Evolutionary conservation across 2,113 vertebrate species (phyloP), one percentile per base, ranked within the genome.

Genomic region (Erinaceus europaeus): DNA sequence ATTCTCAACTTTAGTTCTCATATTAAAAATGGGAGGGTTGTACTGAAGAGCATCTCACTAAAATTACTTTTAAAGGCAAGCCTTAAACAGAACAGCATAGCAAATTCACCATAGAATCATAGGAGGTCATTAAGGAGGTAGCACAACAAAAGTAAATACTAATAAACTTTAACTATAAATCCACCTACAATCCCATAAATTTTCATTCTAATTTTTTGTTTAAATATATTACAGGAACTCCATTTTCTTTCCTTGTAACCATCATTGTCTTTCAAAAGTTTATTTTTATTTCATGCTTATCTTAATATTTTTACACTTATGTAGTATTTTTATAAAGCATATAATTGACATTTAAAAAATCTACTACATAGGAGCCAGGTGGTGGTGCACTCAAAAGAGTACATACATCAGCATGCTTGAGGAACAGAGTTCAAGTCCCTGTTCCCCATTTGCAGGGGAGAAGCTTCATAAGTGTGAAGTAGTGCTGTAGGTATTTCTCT

Each of bases 71-170:
- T 55, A 44, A 88, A 78, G 36, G 48, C 29, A 72, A 3, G 3
- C 15, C 50, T 78, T 92, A 74, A 85, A 74, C 32, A 84, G 86
- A 92, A 82, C 4, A 55, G 62, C 40, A 90, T 23, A 74, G 74
- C 83, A 29, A 81, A 15, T 57, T 75, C 20, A 17, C 29, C 36
- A 32, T 50, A 38, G 21, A 92, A 44, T 76, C 23, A 73, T 74
- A 79, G 29, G 6, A 69, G 48, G 42, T 25, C 13, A 18, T 40
- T 36, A 44, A 32, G n/a, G 50, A 83, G 14, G 6, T 17, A 85
- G 27, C 9, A 55, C 2, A 75, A 36, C 25, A 90, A 74, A 55
- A 57, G 17, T n/a, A 46, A 8, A 75, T 23, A 4, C 14, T 65
- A 72, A 27, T 23, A 57, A 57, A 27, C 29, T 27, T 57, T 61